A percentile compares a stretch with the other conserved stretches of the same genome.
Conservation (phyloP, 1,140 invertebrate genomes). For the Hestina assimilis region DNA sequence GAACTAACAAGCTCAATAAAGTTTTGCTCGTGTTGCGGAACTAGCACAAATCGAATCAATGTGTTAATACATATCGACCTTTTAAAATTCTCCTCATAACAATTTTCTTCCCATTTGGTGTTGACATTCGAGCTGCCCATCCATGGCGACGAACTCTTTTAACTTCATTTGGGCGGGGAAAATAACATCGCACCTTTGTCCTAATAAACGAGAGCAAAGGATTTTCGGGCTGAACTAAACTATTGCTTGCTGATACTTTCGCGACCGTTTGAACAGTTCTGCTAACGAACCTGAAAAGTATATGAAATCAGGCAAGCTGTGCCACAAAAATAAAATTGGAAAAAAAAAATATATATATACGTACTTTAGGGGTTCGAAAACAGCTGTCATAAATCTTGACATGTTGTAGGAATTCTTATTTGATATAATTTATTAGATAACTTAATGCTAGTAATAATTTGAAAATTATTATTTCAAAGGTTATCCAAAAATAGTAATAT, state of each 20-base stretch:
- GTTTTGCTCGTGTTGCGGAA: too few species aligned
- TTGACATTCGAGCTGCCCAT: constrained; percentile 84
- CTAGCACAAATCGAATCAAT: constrained; percentile 77
- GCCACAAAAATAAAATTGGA: not conserved
- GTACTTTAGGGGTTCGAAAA: constrained; percentile 60
- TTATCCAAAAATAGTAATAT: too few species aligned
- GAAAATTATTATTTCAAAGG: too few species aligned
- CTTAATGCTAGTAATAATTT: too few species aligned
- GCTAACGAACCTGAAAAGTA: constrained; percentile 41
- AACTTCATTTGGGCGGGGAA: constrained; percentile 85
- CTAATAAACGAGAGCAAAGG: constrained; percentile 51
- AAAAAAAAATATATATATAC: too few species aligned
- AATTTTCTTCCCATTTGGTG: constrained; percentile 81
- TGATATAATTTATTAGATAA: not conserved
- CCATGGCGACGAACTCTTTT: constrained; percentile 85
- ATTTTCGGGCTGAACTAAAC: constrained; percentile 49
- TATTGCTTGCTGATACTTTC: constrained; percentile 24
- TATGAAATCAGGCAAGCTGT: not conserved
- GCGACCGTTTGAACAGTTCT: constrained; percentile 38
- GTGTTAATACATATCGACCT: constrained; percentile 83
- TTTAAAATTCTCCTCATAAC: constrained; percentile 88
- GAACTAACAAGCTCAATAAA: too few species aligned
- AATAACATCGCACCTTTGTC: constrained; percentile 81
- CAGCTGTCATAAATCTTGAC: constrained; percentile 48
- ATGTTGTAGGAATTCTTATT: constrained; percentile 24